Evolutionary conservation across 1,140 invertebrate species (phyloP), one percentile per base, ranked within the genome.

Genomic region (Halesus radiatus): DNA sequence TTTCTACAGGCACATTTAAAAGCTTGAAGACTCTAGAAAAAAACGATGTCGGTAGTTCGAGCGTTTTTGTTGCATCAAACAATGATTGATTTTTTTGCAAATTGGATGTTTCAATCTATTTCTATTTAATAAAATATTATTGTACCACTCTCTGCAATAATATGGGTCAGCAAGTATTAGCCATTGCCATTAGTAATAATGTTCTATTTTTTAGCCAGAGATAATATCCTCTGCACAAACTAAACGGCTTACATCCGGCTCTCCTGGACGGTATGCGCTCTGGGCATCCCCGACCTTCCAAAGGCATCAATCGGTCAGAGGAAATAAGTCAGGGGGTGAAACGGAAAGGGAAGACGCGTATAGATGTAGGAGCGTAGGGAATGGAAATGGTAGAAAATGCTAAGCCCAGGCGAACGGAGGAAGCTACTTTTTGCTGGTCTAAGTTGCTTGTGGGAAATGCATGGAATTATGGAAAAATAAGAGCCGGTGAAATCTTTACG

Each of bases 381-480:
- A 45, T 68, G 64, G 64, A 72, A 72, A 29, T n/a, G 73, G 29
- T 8, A 18, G 18, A 75, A 75, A 75, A 75, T 60, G 73, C 18
- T 37, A 75, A 60, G 16, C 29, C 54, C 18, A 20, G 58, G 16
- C 23, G 26, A 54, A 20, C 10, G 56, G 32, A 37, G 18, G 54
- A 60, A 75, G 54, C 73, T 54, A 75, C 60, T 60, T 75, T 54
- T 75, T 54, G 53, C 54, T 26, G n/a, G 53, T 45, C 53, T 60
- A 54, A 75, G 73, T 16, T 45, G 73, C 73, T 75, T 22, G 53
- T 58, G 53, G 53, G 18, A 75, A 75, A 75, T 75, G 73, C 70
- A 73, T 7, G 37, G 18, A 54, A 73, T 53, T 54, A 73, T 26
- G 20, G 37, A 50, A 32, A 66, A 66, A 66, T 66, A 29, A 32